phyloP scores from a whole-genome alignment of 2,888 invertebrate species.

The Dromius quadrimaculatus region DNA sequence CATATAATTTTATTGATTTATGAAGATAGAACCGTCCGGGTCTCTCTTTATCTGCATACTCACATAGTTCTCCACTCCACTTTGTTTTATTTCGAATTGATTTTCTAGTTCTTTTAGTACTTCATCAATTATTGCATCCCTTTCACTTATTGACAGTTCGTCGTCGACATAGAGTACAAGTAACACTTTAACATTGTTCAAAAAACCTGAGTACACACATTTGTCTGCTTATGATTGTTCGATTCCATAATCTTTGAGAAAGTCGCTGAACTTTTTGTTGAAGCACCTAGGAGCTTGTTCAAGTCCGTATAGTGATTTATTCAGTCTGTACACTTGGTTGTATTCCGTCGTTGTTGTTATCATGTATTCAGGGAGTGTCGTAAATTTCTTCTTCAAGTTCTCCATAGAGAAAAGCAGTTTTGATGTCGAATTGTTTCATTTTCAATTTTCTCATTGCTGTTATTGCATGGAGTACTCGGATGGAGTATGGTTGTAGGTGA shows the following conservation, averaged over 20 bases:
- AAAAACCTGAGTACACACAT: constrained; percentile 20
- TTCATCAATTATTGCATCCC: neutral
- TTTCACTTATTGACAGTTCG: neutral
- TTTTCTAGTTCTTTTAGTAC: neutral
- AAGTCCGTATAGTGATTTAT: constrained; percentile 52
- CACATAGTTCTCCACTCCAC: neutral
- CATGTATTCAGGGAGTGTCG: constrained; percentile 27
- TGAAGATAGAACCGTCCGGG: too few species aligned
- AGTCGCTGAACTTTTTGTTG: constrained; percentile 15
- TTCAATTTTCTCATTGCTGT: constrained; percentile 34
- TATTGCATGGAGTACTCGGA: constrained; percentile 54
- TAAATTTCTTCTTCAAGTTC: constrained; percentile 42
- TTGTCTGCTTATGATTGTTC: constrained; percentile 34
- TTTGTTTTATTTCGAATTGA: neutral
- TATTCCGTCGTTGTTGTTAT: too few species aligned
- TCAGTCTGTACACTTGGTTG: constrained; percentile 48
- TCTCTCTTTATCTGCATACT: too few species aligned
- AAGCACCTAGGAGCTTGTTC: constrained; percentile 52
- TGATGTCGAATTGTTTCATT: constrained; percentile 47
- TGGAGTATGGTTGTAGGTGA: constrained; percentile 57
- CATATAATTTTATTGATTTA: too few species aligned
- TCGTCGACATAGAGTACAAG: too few species aligned
- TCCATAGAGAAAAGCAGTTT: constrained; percentile 42
- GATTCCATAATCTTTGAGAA: constrained; percentile 26
- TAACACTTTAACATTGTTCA: constrained; percentile 14